Evolutionary conservation across 1,140 invertebrate species (phyloP).

Genomic region (Diploscapter pachys): DNA sequence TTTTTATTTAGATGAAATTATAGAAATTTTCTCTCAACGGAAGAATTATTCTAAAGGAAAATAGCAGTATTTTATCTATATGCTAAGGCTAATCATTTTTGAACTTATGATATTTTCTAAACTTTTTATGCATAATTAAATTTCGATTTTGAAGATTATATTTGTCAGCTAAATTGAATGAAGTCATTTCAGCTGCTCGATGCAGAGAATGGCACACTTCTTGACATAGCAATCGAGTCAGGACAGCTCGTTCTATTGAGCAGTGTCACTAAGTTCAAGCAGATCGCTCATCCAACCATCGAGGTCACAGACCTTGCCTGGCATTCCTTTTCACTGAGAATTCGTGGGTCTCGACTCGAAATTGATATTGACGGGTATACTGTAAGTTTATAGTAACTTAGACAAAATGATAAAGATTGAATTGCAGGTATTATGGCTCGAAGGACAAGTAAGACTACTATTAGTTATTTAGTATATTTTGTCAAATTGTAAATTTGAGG

Average conservation of each 20-base stretch:
- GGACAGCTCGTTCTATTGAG: constrained; percentile 32
- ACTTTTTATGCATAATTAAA: too few relatives aligned
- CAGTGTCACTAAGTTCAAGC: constrained; percentile 45
- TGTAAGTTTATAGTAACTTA: constrained; percentile 12
- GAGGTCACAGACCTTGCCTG: constrained; percentile 45
- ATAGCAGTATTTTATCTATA: too few relatives aligned
- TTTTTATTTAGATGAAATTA: too few relatives aligned
- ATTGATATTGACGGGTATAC: constrained; percentile 54
- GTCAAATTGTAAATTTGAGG: too few relatives aligned
- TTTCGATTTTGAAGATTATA: constrained; percentile 23
- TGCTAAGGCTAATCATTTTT: too few relatives aligned
- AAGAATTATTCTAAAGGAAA: too few relatives aligned
- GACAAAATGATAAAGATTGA: not conserved
- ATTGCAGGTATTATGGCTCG: constrained; percentile 45
- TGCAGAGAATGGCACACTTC: constrained; percentile 40
- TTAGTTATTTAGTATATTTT: too few relatives aligned
- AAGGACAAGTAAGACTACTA: constrained; percentile 28
- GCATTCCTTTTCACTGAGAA: constrained; percentile 52
- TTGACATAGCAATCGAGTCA: constrained; percentile 37
- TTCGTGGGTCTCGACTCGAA: constrained; percentile 48
- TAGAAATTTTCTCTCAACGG: too few relatives aligned
- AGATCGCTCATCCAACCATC: constrained; percentile 43
- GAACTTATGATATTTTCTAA: too few relatives aligned
- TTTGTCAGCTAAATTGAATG: too few relatives aligned
- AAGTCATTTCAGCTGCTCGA: too few relatives aligned